Percentiles rank a stretch among this genome's conserved stretches.
Conservation (phyloP, 2,113 vertebrate species). For the Leptosomus discolor region DNA sequence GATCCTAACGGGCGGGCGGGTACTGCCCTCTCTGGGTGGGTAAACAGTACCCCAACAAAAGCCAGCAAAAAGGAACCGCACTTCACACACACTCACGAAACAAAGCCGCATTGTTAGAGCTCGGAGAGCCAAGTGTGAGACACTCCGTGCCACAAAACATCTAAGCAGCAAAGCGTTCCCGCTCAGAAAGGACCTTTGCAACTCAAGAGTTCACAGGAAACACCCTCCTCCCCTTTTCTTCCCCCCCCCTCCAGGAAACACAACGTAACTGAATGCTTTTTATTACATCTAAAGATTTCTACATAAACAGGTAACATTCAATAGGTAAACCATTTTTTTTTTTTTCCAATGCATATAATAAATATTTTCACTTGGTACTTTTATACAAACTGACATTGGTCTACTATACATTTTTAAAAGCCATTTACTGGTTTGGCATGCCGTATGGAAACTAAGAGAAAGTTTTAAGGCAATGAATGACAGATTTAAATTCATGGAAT, state of each 20-base stretch:
- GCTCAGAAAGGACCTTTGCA: neutral
- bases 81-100: rapidly evolving
- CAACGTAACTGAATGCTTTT: slow-evolving; percentile 89
- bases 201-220: neutral
- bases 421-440: slow-evolving; percentile 86
- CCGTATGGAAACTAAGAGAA: slow-evolving; percentile 84
- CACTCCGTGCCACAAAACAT: neutral
- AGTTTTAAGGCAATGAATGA: slow-evolving; percentile 96
- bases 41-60: neutral
- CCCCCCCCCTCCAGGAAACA: slow-evolving; percentile 43
- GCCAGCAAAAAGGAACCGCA: rapidly evolving
- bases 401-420: slow-evolving; percentile 92
- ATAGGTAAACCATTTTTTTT: slow-evolving; percentile 93
- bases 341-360: slow-evolving; percentile 97
- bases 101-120: neutral
- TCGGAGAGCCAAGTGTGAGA: rapidly evolving
- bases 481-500: slow-evolving; percentile 78
- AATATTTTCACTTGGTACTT: slow-evolving; percentile 97
- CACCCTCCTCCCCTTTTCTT: neutral
- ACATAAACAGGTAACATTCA: slow-evolving; percentile 99
- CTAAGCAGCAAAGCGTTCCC: neutral
- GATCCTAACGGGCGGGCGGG: neutral
- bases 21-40: neutral
- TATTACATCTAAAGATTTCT: slow-evolving; percentile 99
- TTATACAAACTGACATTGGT: slow-evolving; percentile 96